phyloP scores from a whole-genome alignment of 2,888 invertebrate genomes.

The Halocaridina rubra region DNA sequence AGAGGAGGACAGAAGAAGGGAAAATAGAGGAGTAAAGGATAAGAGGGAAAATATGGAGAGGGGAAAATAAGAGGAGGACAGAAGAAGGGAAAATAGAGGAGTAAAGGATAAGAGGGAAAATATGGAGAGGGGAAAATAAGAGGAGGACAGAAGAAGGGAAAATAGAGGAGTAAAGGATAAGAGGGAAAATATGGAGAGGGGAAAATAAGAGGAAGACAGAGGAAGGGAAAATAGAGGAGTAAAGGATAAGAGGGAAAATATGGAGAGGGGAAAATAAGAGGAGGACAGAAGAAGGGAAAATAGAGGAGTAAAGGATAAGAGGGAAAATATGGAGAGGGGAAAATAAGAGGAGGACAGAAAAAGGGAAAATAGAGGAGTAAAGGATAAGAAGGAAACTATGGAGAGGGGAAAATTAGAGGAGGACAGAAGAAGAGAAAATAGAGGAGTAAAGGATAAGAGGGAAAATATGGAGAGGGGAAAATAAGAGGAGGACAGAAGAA shows the following conservation, averaged over 20 bases:
- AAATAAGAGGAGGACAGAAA: neutral
- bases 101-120: neutral
- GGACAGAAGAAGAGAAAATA: conserved; percentile 19
- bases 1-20: neutral
- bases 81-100: neutral
- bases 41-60: neutral
- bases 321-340: neutral
- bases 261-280: neutral
- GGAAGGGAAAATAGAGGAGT: neutral
- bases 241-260: neutral
- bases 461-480: neutral
- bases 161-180: neutral
- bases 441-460: neutral
- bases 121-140: neutral
- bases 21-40: conserved; percentile 1
- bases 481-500: neutral
- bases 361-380: no score
- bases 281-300: neutral
- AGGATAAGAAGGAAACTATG: no score
- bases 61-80: neutral
- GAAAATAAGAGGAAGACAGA: conserved; percentile 14
- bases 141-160: neutral
- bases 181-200: neutral
- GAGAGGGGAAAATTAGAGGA: neutral
- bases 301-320: neutral